Base-by-base conservation (phyloP, 1,140 invertebrate genomes). In the Plutomurus gul region DNA sequence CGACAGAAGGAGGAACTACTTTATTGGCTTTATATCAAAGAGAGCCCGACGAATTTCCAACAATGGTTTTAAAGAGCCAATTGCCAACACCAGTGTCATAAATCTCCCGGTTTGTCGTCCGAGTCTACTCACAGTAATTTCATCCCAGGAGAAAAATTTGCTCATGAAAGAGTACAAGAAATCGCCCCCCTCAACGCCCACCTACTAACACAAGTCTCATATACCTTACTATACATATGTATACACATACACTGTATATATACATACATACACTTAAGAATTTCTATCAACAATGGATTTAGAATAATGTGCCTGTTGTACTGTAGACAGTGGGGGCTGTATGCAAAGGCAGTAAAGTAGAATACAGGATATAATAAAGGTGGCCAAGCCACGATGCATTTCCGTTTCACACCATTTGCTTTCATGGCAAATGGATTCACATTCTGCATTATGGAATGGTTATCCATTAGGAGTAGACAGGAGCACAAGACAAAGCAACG, bases 391-490 rank as follows among this genome's bases (percentile, higher is more conserved):
- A 16, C 20, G 37, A 11, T 43, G 70, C 40, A 72, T 72, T 72
- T 72, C 40, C 70, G 70, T 72, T 72, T 39, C 70, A 46, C 40
- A 46, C 70, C 40, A 72, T 72, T 72, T 40, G 70, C 37, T 72
- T 72, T 72, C 70, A 72, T 72, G 70, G 70, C 70, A 72, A 72
- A 72, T 72, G 70, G 70, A 22, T 72, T 72, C 56, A 36, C 56
- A 65, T 65, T 65, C 56, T 36, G 13, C 27, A 65, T 65, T 65
- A 65, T 65, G 51, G 51, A 60, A 60, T 60, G 56, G 56, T 16
- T 65, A 10, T 36, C 56, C 56, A 65, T 65, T 65, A 60, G 51
- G 10, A 65, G 56, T 3, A 30, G 22, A 8, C 3, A 7, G 30
- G 25, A 11, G 13, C 0, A n/a, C 25, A 36, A 33, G 56, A 30